Percentiles rank a stretch among this genome's conserved stretches.
These are phyloP conservation scores for Dascyllus trimaculatus DNA, from an alignment of 2,113 vertebrate species.

Conservation along the genomic window DNA sequence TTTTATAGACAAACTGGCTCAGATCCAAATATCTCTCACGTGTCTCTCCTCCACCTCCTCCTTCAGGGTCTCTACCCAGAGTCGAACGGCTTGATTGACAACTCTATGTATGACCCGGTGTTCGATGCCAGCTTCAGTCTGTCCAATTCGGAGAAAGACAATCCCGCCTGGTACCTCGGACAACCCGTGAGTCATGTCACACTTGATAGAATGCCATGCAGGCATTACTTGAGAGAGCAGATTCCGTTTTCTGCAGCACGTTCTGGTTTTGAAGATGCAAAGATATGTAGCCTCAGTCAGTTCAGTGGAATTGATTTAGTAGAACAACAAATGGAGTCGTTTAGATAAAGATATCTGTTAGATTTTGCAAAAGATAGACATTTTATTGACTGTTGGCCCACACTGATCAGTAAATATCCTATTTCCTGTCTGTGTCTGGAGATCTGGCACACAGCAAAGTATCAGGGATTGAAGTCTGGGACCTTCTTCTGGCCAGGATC, in stretches of 20 bases:
- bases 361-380: too few species aligned
- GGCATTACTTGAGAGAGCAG: too few species aligned
- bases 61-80: conserved; percentile 85
- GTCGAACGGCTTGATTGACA: conserved; percentile 86
- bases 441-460: conserved; percentile 94
- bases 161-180: conserved; percentile 84
- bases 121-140: conserved; percentile 82
- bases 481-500: conserved; percentile 97
- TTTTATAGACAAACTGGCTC: not conserved
- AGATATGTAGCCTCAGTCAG: too few species aligned
- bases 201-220: not conserved
- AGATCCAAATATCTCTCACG: not conserved
- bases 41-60: not conserved
- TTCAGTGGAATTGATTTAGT: too few species aligned
- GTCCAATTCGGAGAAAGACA: conserved; percentile 79
- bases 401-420: too few species aligned
- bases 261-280: too few species aligned
- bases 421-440: conserved; percentile 57
- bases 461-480: conserved; percentile 89
- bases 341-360: too few species aligned
- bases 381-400: too few species aligned
- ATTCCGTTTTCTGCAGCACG: too few species aligned
- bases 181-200: conserved; percentile 76
- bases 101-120: conserved; percentile 85
- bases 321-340: too few species aligned